These are phyloP conservation scores for Momotus momota DNA, from an alignment of 2,797 vertebrate species.

Conservation along the genomic window DNA sequence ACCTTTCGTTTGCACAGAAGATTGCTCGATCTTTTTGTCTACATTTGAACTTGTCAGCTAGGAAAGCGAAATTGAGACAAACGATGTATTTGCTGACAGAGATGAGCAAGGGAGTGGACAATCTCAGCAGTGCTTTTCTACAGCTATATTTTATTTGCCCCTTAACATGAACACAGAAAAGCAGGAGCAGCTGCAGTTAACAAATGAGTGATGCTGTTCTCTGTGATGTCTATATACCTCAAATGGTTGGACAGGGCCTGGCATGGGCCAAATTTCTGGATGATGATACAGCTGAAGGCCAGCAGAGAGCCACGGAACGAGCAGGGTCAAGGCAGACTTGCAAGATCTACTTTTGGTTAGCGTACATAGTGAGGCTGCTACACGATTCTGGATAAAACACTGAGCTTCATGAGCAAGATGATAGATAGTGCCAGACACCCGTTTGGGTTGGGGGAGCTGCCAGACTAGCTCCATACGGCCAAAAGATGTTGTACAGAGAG, in stretches of 20 bases:
- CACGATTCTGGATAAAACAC: not conserved
- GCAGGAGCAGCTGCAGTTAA: not conserved
- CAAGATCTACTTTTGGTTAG: not conserved
- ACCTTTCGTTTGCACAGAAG: not conserved
- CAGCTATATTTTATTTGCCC: not conserved
- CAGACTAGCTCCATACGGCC: conserved; percentile 26
- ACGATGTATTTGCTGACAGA: conserved; percentile 16
- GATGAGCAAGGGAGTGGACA: conserved; percentile 24
- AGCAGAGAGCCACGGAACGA: not conserved
- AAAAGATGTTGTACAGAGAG: conserved; percentile 43
- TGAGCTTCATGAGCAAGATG: conserved; percentile 15
- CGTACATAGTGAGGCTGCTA: not conserved
- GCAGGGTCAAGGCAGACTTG: not conserved
- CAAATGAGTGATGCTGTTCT: not conserved
- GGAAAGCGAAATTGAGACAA: not conserved
- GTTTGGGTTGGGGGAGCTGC: conserved; percentile 37
- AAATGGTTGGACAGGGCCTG: not conserved
- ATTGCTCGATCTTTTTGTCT: conserved; percentile 5
- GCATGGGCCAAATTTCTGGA: not conserved
- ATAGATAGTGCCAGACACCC: conserved; percentile 33
- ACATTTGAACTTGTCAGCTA: not conserved
- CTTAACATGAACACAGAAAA: not conserved
- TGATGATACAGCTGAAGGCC: not conserved
- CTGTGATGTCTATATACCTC: not conserved
- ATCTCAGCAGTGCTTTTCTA: conserved; percentile 4